Percentiles rank a stretch among this genome's conserved stretches.
These are phyloP conservation scores for Fratercula arctica DNA, from an alignment of 2,797 vertebrate genomes.

Conservation along the genomic window DNA sequence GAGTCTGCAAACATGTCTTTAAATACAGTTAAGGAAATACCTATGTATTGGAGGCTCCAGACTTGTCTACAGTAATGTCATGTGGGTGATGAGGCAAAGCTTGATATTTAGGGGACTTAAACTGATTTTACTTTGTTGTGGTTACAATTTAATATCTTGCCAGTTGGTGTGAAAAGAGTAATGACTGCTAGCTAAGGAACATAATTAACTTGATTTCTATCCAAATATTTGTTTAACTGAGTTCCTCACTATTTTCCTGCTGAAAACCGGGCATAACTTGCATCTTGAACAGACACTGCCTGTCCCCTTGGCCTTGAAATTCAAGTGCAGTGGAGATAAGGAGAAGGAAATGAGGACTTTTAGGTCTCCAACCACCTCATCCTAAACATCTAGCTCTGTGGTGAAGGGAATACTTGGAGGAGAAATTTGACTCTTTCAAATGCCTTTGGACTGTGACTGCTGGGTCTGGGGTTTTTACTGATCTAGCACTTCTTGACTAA, in stretches of 20 bases:
- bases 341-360: not conserved
- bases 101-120: not conserved
- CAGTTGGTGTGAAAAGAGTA: not conserved
- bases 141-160: not conserved
- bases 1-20: not conserved
- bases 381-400: not conserved
- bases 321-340: not conserved
- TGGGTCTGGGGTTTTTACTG: not conserved
- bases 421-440: not conserved
- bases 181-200: not conserved
- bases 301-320: not conserved
- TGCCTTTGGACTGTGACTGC: not conserved
- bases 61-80: not conserved
- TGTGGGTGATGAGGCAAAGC: not conserved
- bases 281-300: not conserved
- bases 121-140: not conserved
- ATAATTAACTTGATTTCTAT: not conserved
- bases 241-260: not conserved
- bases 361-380: not conserved
- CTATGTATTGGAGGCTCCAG: not conserved
- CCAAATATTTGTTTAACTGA: not conserved
- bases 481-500: not conserved
- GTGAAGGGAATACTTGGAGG: not conserved
- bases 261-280: not conserved
- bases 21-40: not conserved